Base-by-base conservation (phyloP, 2,113 vertebrate species). In the Pampusana beccarii region DNA sequence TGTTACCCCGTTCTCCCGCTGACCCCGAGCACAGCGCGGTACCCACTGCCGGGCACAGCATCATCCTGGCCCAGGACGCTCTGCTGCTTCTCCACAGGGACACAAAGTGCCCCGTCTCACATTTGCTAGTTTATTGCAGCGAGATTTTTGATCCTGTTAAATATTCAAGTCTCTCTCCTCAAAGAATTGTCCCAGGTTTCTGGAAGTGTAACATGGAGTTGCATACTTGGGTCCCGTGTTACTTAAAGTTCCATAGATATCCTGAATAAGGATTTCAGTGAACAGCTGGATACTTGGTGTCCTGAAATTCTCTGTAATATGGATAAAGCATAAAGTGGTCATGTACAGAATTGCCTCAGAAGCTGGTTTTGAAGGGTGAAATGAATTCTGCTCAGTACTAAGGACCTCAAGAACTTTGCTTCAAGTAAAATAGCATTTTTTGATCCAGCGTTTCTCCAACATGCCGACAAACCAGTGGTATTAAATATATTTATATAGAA, bases 171-270 rank as follows among this genome's bases (percentile, higher is more conserved):
- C 31, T 26, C 46, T 46, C n/a, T 65, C 46, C 46, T 84, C 18
- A 34, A 23, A 54, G 36, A 73, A 78, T 14, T 62, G 19, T 56
- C 53, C 16, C 42, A 28, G 21, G 61, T 53, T 73, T n/a, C 34
- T 58, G 53, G 5, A 78, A 34, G 0, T 53, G 75, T 18, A 83
- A 2, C 33, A 80, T 57, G 6, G 42, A 78, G 33, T 66, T 74
- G 38, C 28, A 13, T 11, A 2, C 10, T 20, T 50, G 54, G 36
- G 28, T 67, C 25, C 34, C 38, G 42, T 10, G 29, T 57, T 34
- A 24, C 42, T 61, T 58, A 7, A 50, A 67, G 70, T 58, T 54
- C 53, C 0, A 0, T 44, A 3, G 18, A 1, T 24, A 23, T 44
- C 70, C 28, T 56, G 42, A 56, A 9, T 16, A 44, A 44, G 25